Base-by-base conservation (phyloP, 2,797 vertebrate species). In the Heterohyrax brucei region DNA sequence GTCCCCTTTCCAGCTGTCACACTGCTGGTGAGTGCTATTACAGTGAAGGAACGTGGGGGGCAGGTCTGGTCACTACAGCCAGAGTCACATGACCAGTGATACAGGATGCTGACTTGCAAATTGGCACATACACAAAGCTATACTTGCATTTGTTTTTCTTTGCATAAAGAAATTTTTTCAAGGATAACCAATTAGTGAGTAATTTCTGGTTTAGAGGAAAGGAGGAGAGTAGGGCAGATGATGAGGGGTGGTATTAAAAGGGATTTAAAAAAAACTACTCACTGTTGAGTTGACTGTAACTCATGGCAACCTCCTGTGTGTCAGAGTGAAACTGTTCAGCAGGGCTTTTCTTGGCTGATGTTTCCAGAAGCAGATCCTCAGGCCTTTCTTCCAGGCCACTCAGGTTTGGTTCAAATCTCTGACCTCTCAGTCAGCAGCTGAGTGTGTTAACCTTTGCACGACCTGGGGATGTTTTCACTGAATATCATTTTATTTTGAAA, bases 21-120 rank as follows among this genome's bases (percentile, higher is more conserved):
- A 1, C 73, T 0, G 44, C 61, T 48, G 0, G 0, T 1, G 30
- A 10, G 16, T 22, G 13, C 19, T 1, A 24, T 75, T 33, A 0
- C 39, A 0, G 9, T 75, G 62, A 56, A 33, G 81, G 62, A 26
- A 39, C 39, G 39, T 39, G 24, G 9, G 26, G 26, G 62, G 26
- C 22, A 19, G 64, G 64, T 30, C 64, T 66, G 64, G 26, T 22
- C 64, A 66, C 64, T 28, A 28, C 64, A 66, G 44, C 19, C 7
- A 10, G 28, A n/a, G 66, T 33, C 76, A 1, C 30, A 0, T 26
- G 18, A 22, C 16, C 4, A 7, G 39, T 22, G 6, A 18, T 0
- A 1, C 1, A 0, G 21, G 3, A 10, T 21, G 6, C 39, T 13
- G 30, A 9, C 24, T 64, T 26, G 2, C 5, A 16, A 13, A 2